A percentile compares a stretch with the other conserved stretches of the same genome.
phyloP scores from a whole-genome alignment of 2,888 invertebrate genomes.

The Leptopilina syphax region DNA sequence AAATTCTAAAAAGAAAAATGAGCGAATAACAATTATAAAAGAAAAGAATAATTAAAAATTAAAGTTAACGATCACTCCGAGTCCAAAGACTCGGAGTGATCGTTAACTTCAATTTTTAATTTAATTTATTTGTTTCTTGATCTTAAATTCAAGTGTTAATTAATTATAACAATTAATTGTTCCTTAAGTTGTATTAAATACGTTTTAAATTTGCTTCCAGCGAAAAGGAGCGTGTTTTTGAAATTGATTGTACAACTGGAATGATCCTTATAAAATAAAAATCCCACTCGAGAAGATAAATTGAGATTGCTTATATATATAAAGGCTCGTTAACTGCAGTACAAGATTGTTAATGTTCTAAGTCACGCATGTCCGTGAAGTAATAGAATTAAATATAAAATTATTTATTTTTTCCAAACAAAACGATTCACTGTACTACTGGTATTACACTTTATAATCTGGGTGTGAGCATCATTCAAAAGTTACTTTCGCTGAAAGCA shows the following conservation, averaged over 20 bases:
- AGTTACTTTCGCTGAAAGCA: slow-evolving; percentile 37
- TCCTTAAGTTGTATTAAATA: background rate
- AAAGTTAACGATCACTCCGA: too few species aligned
- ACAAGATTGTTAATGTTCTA: slow-evolving; percentile 22
- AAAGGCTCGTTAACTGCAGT: slow-evolving; percentile 16
- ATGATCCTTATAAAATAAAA: slow-evolving; percentile 18
- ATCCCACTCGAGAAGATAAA: slow-evolving; percentile 4
- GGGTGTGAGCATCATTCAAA: slow-evolving; percentile 26
- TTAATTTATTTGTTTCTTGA: too few species aligned
- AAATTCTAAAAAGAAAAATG: background rate
- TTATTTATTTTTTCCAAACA: slow-evolving; percentile 19
- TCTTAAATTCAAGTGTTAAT: too few species aligned
- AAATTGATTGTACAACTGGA: slow-evolving; percentile 48
- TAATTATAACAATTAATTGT: background rate
- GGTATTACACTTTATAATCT: slow-evolving; percentile 21
- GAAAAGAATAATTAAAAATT: background rate
- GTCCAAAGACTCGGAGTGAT: too few species aligned
- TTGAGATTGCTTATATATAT: slow-evolving; percentile 13
- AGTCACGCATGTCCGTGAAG: slow-evolving; percentile 19
- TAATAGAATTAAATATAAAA: slow-evolving; percentile 9
- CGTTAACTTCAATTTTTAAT: too few species aligned
- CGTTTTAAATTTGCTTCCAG: background rate
- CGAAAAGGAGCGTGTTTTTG: slow-evolving; percentile 45
- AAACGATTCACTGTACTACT: background rate
- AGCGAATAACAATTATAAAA: background rate